phyloP scores from a whole-genome alignment of 2,113 vertebrate species.

The Python bivittatus region DNA sequence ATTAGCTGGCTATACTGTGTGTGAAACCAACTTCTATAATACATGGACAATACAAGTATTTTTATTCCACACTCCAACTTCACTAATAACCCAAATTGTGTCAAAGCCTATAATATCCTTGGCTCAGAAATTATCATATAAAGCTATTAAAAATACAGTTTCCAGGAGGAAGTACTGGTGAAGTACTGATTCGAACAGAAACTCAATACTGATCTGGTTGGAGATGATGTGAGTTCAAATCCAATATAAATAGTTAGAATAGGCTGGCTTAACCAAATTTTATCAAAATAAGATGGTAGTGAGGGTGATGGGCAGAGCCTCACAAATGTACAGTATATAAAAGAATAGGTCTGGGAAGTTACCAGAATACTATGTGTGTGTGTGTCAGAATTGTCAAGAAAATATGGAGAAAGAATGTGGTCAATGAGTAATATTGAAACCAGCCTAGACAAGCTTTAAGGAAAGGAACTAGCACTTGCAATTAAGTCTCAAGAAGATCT shows the following conservation, averaged over 20 bases:
- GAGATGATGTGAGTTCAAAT: neutral
- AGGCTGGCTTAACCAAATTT: neutral
- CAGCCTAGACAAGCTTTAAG: too few relatives aligned
- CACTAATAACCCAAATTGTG: neutral
- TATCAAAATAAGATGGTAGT: neutral
- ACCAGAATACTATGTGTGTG: too few relatives aligned
- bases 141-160: neutral
- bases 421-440: too few relatives aligned
- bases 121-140: neutral
- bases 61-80: neutral
- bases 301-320: too few relatives aligned
- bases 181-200: neutral
- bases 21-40: neutral
- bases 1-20: neutral
- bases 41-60: neutral
- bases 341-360: too few relatives aligned
- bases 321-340: too few relatives aligned
- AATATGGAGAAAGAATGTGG: too few relatives aligned
- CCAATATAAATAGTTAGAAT: neutral
- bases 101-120: neutral
- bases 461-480: too few relatives aligned
- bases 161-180: neutral
- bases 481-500: too few relatives aligned
- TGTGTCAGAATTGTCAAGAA: too few relatives aligned
- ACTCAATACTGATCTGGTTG: neutral